Conservation (phyloP, 2,797 vertebrate species). For the Epinephelus malabaricus region DNA sequence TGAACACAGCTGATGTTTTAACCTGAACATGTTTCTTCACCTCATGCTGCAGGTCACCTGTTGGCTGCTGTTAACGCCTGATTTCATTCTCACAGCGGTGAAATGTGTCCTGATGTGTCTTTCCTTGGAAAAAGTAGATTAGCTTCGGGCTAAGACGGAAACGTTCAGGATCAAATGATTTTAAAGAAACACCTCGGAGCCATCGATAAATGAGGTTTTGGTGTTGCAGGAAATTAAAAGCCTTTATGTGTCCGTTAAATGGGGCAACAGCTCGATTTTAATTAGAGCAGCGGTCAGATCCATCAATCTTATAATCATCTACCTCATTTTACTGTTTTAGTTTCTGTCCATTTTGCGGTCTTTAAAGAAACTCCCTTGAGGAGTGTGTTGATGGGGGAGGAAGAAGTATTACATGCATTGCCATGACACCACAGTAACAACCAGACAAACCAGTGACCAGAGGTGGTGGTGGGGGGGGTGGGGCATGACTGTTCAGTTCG, state of each 20-base stretch:
- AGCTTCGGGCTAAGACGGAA: slow-evolving; percentile 38
- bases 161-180: slow-evolving; percentile 29
- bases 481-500: no score
- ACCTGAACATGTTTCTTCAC: not conserved
- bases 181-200: slow-evolving; percentile 31
- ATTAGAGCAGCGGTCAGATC: slow-evolving; percentile 45
- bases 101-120: slow-evolving; percentile 1
- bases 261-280: slow-evolving; percentile 23
- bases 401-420: no score
- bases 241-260: slow-evolving; percentile 37
- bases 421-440: no score
- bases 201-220: slow-evolving; percentile 62
- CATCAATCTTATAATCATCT: not conserved
- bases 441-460: no score
- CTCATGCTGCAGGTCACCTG: not conserved
- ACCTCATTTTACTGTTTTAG: not conserved
- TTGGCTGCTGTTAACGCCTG: not conserved
- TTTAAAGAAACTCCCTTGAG: not conserved
- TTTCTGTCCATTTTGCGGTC: not conserved
- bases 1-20: slow-evolving; percentile 5
- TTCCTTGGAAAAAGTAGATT: slow-evolving; percentile 18
- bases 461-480: no score
- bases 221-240: slow-evolving; percentile 59
- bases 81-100: not conserved
- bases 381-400: not conserved